Evolutionary conservation across 1,140 invertebrate genomes (phyloP), one percentile per base, ranked within the genome.

Genomic region (Dendrolimus kikuchii): DNA sequence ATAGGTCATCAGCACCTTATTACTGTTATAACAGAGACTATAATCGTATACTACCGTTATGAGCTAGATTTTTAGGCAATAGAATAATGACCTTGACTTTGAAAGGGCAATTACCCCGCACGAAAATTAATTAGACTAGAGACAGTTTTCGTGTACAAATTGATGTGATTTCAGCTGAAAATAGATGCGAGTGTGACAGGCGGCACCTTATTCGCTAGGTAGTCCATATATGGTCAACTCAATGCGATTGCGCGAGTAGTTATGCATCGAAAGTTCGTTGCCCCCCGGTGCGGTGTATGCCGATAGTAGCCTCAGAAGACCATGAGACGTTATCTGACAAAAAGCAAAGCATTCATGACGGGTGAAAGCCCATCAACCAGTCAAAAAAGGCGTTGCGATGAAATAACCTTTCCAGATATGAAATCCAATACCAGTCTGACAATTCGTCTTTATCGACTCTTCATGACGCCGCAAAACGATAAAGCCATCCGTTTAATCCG

Each of bases 201-300:
- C 59, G 41, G 54, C 49, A 39, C 57, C 62, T 56, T 69, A 62
- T 62, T 60, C 60, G 58, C 74, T 84, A 84, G 23, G 23, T 23
- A 23, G 71, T 70, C 83, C 83, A 66, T 84, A 85, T 87, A 87
- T 81, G 83, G 81, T 68, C 71, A 85, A 85, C 72, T 67, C 59
- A 61, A 69, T 63, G 76, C 79, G 79, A 77, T 77, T 86, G 82
- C 82, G 81, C 82, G 79, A 64, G 71, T 66, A 62, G 75, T 75
- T 75, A 80, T 60, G 69, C 66, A 61, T 64, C 64, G 53, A 53
- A 62, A 67, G 80, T 86, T 82, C 80, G 74, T 80, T 81, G 81
- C 77, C 79, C 68, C 74, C 54, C 53, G 42, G 46, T 41, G 58
- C 60, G 53, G 64, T 61, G 57, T 52, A 59, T 48, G 53, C 69